Evolutionary conservation across 2,113 vertebrate species (phyloP).

Genomic region (Hippoglossus stenolepis): DNA sequence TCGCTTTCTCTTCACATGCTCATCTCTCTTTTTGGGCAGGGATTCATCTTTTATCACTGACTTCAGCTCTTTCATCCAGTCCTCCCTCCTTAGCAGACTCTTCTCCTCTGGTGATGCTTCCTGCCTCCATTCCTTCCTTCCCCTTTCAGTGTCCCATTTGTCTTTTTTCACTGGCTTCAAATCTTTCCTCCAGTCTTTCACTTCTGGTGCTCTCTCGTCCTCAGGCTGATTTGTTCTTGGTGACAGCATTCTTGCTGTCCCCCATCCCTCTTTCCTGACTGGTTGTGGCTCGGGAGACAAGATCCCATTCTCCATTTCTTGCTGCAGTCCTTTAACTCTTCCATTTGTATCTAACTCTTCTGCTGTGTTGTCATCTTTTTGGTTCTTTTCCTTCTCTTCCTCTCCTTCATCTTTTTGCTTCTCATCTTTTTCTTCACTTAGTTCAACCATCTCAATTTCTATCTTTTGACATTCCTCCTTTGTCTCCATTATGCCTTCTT

Average conservation of each 20-base stretch:
- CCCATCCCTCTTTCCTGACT: slow-evolving; percentile 19
- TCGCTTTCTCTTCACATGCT: slow-evolving; percentile 69
- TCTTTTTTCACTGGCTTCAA: slow-evolving; percentile 52
- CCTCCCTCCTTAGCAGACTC: slow-evolving; percentile 10
- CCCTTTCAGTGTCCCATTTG: slow-evolving; percentile 7
- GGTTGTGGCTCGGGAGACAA: slow-evolving; percentile 3
- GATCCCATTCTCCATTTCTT: slow-evolving; percentile 29
- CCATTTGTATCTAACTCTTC: slow-evolving; percentile 21
- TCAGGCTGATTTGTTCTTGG: slow-evolving; percentile 20
- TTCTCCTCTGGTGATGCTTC: background rate
- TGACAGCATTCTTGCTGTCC: slow-evolving; percentile 19
- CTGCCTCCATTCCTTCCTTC: slow-evolving; percentile 16
- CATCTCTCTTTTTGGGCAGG: slow-evolving; percentile 43
- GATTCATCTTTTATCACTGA: slow-evolving; percentile 60
- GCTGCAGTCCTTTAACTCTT: slow-evolving; percentile 49
- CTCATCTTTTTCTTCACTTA: background rate
- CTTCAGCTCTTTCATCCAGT: slow-evolving; percentile 75
- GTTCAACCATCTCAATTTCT: background rate
- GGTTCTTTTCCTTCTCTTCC: background rate
- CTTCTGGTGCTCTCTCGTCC: slow-evolving; percentile 17
- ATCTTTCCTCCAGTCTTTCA: slow-evolving; percentile 61
- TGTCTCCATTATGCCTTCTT: background rate
- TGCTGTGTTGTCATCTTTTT: background rate
- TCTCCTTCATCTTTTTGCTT: background rate
- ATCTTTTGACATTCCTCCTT: background rate